These are phyloP conservation scores for Aldrovandia affinis DNA, from an alignment of 2,797 vertebrate species.

Conservation along the genomic window DNA sequence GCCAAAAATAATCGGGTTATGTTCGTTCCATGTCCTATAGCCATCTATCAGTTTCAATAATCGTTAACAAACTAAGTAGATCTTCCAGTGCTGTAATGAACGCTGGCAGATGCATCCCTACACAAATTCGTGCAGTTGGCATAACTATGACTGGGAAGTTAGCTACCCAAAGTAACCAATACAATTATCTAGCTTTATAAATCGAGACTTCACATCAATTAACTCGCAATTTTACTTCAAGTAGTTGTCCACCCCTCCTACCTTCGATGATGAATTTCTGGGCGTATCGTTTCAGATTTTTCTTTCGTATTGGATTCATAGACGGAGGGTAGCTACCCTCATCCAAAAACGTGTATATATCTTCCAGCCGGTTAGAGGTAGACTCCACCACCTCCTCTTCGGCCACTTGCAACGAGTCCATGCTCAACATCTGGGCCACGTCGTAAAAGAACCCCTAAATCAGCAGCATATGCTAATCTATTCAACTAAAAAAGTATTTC, in stretches of 20 bases:
- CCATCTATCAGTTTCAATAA: background rate
- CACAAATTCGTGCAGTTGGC: background rate
- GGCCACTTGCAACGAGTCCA: slow-evolving; percentile 81
- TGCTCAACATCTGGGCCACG: slow-evolving; percentile 63
- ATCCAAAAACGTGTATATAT: slow-evolving; percentile 84
- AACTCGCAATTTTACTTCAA: background rate
- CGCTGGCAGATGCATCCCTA: background rate
- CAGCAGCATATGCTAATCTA: background rate
- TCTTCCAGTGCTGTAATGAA: background rate
- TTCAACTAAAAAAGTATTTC: background rate
- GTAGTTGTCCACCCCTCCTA: slow-evolving; percentile 45
- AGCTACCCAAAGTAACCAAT: background rate
- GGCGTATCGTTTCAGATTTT: slow-evolving; percentile 86
- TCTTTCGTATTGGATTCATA: slow-evolving; percentile 82
- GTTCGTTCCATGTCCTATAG: background rate
- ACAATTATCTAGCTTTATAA: background rate
- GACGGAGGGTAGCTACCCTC: slow-evolving; percentile 83
- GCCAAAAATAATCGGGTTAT: too few species aligned
- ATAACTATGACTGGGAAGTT: background rate
- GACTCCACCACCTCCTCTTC: slow-evolving; percentile 86
- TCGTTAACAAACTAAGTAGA: background rate
- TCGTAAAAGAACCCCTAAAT: background rate
- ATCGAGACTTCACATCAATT: background rate
- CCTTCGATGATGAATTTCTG: slow-evolving; percentile 85
- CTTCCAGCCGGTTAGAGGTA: slow-evolving; percentile 77